Conservation (phyloP, 2,797 vertebrate genomes). For the Peromyscus eremicus region DNA sequence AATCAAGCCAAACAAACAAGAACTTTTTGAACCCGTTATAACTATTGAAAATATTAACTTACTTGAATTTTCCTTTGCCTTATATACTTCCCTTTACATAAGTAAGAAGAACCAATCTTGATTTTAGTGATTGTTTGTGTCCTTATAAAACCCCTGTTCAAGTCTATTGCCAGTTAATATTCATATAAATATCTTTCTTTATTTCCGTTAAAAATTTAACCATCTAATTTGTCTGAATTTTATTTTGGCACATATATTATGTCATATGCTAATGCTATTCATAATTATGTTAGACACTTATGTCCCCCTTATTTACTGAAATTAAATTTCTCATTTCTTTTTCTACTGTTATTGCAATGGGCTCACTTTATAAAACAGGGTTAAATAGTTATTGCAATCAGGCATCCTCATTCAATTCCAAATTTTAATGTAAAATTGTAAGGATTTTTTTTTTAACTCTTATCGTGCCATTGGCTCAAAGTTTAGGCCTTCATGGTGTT, state of each 20-base stretch:
- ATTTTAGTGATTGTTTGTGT: conserved; percentile 21
- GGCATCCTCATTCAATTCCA: neutral
- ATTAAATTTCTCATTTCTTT: conserved; percentile 45
- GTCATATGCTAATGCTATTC: neutral
- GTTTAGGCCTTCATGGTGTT: neutral
- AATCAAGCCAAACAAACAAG: neutral
- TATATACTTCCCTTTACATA: neutral
- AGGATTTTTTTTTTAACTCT: neutral
- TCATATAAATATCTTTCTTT: neutral
- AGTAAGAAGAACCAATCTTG: neutral
- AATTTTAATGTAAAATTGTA: neutral
- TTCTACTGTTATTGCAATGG: conserved; percentile 8
- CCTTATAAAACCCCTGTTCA: neutral
- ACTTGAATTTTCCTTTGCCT: neutral
- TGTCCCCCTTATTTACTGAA: neutral
- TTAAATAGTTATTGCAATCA: conserved; percentile 16
- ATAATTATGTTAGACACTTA: neutral
- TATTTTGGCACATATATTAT: neutral
- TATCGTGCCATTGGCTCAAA: neutral
- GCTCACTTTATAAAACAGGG: neutral
- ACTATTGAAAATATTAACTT: neutral
- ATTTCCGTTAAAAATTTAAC: conserved; percentile 27
- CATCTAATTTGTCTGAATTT: conserved; percentile 30
- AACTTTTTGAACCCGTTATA: neutral
- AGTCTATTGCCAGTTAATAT: neutral